These are phyloP conservation scores for Pseudochirops corinnae DNA, from an alignment of 2,797 vertebrate genomes.

Conservation along the genomic window DNA sequence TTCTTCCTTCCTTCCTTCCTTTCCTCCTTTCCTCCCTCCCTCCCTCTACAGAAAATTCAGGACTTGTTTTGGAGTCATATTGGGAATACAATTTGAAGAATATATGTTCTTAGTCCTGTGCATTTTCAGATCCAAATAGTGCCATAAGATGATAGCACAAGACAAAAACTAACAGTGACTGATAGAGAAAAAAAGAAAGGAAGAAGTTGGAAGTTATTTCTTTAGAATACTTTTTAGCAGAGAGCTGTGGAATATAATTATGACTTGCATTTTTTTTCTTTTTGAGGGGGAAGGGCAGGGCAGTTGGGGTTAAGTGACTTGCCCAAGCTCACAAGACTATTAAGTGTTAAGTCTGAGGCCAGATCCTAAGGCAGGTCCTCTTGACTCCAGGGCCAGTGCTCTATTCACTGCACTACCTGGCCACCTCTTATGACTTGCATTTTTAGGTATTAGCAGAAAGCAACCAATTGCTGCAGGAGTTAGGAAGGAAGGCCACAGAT, in stretches of 20 bases:
- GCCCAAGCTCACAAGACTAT: too few relatives aligned
- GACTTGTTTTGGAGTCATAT: background rate
- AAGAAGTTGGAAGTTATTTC: background rate
- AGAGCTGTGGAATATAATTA: background rate
- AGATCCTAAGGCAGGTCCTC: too few relatives aligned
- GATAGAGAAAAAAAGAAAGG: background rate
- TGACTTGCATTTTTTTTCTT: background rate
- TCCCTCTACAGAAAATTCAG: slow-evolving; percentile 28
- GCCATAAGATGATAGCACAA: background rate
- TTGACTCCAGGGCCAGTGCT: too few relatives aligned
- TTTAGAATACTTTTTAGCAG: background rate
- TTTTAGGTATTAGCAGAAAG: background rate
- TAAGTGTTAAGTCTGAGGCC: too few relatives aligned
- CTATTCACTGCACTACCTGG: too few relatives aligned
- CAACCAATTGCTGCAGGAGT: background rate
- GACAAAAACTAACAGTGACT: background rate
- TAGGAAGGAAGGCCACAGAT: background rate
- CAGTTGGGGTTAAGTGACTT: too few relatives aligned
- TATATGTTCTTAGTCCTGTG: slow-evolving; percentile 20
- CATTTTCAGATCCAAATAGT: slow-evolving; percentile 20
- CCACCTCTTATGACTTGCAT: background rate
- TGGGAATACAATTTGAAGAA: slow-evolving; percentile 9
- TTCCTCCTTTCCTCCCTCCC: too few relatives aligned
- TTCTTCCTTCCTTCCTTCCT: too few relatives aligned
- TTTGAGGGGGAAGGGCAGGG: too few relatives aligned